Base-by-base conservation (phyloP, 2,113 vertebrate genomes). In the Erinaceus europaeus region DNA sequence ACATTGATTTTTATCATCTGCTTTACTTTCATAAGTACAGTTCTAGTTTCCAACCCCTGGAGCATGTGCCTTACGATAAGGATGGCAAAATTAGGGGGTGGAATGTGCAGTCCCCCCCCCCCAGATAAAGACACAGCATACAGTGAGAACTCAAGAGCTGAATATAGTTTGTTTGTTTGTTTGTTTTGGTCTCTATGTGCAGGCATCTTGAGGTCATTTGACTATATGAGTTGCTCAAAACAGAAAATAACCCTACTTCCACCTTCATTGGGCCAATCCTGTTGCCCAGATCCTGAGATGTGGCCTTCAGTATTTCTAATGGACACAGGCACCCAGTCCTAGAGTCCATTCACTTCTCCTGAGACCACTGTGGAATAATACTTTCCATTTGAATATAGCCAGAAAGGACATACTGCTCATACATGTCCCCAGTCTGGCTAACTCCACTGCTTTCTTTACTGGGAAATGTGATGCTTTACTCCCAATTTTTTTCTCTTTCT, bases 21-120 rank as follows among this genome's bases (percentile, higher is more conserved):
- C 50, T 77, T 86, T 84, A 18, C 38, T 71, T 75, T 90, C 53
- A 92, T 95, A 94, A 94, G 93, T 93, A 93, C 75, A 90, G 42
- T 77, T 90, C 57, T 38, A 76, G 44, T 69, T 69, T 71, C 62
- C 53, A 86, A 32, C 2, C 9, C 76, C n/a, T 52, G 3, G 34
- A 80, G 44, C 25, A 29, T 9, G 27, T 25, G 27, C 3, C 32
- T 50, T 6, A 4, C 15, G 21, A 17, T 17, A 5, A 6, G 36
- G 27, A 27, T 29, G 21, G 32, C 48, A 55, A 38, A 74, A 78
- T 34, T 17, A n/a, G 50, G 25, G 21, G 77, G n/a, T 36, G 50
- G 71, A 29, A 85, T 38, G 9, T 40, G 3, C 52, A 59, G 83
- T 46, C 4, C 46, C 79, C 38, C 4, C 18, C 32, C 21, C n/a